Conservation (phyloP, 1,140 invertebrate genomes). For the Arion vulgaris region DNA sequence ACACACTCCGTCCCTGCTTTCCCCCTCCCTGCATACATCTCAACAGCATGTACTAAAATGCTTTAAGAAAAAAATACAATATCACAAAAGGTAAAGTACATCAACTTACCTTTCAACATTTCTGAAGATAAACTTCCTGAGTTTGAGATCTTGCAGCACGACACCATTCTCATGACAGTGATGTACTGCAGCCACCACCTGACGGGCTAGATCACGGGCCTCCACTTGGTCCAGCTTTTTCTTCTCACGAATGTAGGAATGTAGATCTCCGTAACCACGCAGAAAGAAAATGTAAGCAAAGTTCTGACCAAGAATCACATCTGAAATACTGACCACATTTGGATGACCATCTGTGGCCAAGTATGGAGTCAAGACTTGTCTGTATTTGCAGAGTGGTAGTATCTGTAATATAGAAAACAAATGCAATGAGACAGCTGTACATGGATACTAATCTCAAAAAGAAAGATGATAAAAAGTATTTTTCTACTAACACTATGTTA, state of each 20-base stretch:
- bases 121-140: slow-evolving; percentile 96
- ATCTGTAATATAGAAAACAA: slow-evolving; percentile 75
- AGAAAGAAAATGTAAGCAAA: slow-evolving; percentile 84
- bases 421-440: background rate
- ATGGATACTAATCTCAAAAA: too few relatives aligned
- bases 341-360: slow-evolving; percentile 81
- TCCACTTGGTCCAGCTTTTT: slow-evolving; percentile 88
- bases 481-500: too few relatives aligned
- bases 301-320: slow-evolving; percentile 81
- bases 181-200: slow-evolving; percentile 90
- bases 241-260: slow-evolving; percentile 90
- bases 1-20: too few relatives aligned
- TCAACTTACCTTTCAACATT: slow-evolving; percentile 91
- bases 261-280: slow-evolving; percentile 80
- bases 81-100: slow-evolving; percentile 49
- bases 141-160: slow-evolving; percentile 94
- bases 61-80: too few relatives aligned
- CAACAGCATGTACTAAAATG: too few relatives aligned
- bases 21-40: too few relatives aligned
- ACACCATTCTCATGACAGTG: slow-evolving; percentile 94
- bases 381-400: slow-evolving; percentile 77
- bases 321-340: slow-evolving; percentile 80
- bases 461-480: too few relatives aligned
- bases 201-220: slow-evolving; percentile 85
- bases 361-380: slow-evolving; percentile 80